Base-by-base conservation (phyloP, 2,888 invertebrate species). In the Dascillus cervinus region DNA sequence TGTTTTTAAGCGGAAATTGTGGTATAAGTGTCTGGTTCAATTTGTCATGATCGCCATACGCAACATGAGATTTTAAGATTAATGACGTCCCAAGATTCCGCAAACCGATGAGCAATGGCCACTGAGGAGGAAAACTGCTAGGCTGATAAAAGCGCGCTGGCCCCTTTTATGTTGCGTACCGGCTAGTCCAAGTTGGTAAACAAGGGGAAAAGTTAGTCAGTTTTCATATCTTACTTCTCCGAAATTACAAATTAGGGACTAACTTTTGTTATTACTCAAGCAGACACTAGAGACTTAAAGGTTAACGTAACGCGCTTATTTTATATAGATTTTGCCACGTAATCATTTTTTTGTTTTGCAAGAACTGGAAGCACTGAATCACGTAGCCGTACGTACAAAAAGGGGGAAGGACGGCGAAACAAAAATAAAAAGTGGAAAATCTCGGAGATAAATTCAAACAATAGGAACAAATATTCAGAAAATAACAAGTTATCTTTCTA, bases 1-100 rank as follows among this genome's bases (percentile, higher is more conserved):
- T n/a, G n/a, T n/a, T n/a, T n/a, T n/a, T n/a, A n/a, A n/a, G n/a
- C n/a, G n/a, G n/a, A n/a, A 17, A 17, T 8, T 4, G 5, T 17
- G 17, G 17, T 17, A 17, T 6, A 17, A 30, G 30, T 24, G 22
- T 24, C n/a, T 22, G 26, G 35, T 32, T 29, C 39, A 38, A 46
- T 46, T 46, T 46, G 46, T 46, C 43, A 41, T 26, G 31, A 37
- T 33, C 27, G 39, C 32, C 36, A 36, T 41, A 39, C 35, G 37
- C 35, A 43, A 37, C 37, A 34, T 36, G 41, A 39, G 43, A 46
- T 46, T 44, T 42, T 34, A 35, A 44, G 43, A 46, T 46, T 44
- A 42, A 46, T 46, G 41, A 35, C 35, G 34, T 28, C 29, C 32
- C 37, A 34, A 37, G 34, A 42, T 36, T 29, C 36, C 12, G 32